Conservation (phyloP, 1,140 invertebrate genomes). For the Anthonomus grandis region DNA sequence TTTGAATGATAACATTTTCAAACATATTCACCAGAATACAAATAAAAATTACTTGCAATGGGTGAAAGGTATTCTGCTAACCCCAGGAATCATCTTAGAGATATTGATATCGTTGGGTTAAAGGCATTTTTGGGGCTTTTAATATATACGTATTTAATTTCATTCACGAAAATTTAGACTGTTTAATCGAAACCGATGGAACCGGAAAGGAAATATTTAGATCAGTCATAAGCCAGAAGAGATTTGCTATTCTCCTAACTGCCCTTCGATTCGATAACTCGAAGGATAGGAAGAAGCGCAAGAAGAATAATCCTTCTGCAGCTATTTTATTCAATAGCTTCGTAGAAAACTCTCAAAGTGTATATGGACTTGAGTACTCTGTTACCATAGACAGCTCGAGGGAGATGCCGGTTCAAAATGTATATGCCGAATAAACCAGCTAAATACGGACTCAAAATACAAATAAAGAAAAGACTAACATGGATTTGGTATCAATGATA, state of each 20-base stretch:
- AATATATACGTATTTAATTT: constrained; percentile 9
- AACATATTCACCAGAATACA: constrained; percentile 1
- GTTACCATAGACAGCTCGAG: constrained; percentile 5
- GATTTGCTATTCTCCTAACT: constrained; percentile 1
- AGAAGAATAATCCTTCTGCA: neutral
- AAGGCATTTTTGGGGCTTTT: constrained; percentile 17
- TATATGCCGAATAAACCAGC: constrained; percentile 14
- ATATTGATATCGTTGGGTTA: too few relatives aligned
- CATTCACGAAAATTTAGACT: neutral
- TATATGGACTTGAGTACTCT: neutral
- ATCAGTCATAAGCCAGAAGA: constrained; percentile 4
- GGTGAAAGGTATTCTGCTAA: too few relatives aligned
- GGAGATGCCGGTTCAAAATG: constrained; percentile 9
- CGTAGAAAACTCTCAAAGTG: constrained; percentile 4
- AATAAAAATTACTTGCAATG: too few relatives aligned
- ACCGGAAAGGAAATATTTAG: constrained; percentile 19
- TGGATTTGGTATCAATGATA: neutral
- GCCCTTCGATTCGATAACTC: constrained; percentile 4
- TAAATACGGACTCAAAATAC: constrained; percentile 6
- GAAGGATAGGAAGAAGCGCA: neutral
- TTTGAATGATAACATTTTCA: too few relatives aligned
- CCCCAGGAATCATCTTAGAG: neutral
- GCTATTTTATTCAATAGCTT: constrained; percentile 8
- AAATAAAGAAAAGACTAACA: constrained; percentile 7
- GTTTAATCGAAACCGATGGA: constrained; percentile 11